These are phyloP conservation scores for Petaurus breviceps DNA, from an alignment of 2,113 vertebrate genomes.

Conservation along the genomic window DNA sequence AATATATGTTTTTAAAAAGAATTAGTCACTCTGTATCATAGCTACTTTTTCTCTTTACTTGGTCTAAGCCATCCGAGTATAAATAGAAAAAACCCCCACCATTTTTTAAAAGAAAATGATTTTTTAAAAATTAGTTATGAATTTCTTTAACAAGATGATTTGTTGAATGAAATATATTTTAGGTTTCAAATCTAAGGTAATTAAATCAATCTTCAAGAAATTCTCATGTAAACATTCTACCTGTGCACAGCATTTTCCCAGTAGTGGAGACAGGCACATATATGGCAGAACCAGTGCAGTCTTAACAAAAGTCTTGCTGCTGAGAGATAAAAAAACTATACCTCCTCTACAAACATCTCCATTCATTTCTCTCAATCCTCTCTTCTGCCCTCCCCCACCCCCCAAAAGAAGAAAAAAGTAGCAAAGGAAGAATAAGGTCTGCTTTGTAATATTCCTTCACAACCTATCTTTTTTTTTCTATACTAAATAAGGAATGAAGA, in stretches of 20 bases:
- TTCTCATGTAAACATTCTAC: not conserved
- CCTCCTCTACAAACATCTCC: not conserved
- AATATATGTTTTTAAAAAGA: not conserved
- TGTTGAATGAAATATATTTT: slow-evolving; percentile 5
- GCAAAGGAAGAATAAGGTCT: not conserved
- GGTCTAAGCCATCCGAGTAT: not conserved
- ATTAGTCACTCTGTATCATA: not conserved
- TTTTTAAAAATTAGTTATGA: slow-evolving; percentile 37
- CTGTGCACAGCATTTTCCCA: not conserved
- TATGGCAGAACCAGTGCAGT: not conserved
- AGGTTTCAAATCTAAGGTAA: slow-evolving; percentile 48
- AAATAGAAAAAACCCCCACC: slow-evolving; percentile 25
- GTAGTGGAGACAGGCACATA: not conserved
- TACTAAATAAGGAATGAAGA: slow-evolving; percentile 17
- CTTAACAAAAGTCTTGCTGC: not conserved
- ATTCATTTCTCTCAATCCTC: not conserved
- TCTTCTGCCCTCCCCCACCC: not conserved
- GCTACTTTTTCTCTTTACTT: not conserved
- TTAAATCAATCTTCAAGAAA: slow-evolving; percentile 14
- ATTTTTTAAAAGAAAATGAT: slow-evolving; percentile 15
- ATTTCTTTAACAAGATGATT: not conserved
- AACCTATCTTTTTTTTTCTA: not conserved
- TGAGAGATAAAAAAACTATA: not conserved
- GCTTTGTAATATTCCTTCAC: not conserved
- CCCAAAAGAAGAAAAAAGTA: slow-evolving; percentile 32